phyloP scores from a whole-genome alignment of 2,888 invertebrate genomes.

The Mimumesa dahlbomi region DNA sequence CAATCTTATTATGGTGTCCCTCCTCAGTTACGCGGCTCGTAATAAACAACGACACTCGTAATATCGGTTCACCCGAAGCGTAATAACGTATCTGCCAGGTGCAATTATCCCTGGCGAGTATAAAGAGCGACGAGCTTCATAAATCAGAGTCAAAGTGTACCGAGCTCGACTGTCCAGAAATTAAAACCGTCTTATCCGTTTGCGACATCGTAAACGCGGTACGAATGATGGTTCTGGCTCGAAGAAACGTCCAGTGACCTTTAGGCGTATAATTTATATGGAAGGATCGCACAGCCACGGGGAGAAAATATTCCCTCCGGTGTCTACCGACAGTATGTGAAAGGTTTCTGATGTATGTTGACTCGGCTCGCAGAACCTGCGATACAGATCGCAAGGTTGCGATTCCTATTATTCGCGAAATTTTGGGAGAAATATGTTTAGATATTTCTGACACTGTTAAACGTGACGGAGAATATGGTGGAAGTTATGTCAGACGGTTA shows the following conservation, averaged over 20 bases:
- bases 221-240: constrained; percentile 58
- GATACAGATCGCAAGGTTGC: constrained; percentile 48
- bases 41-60: no score
- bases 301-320: constrained; percentile 58
- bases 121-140: constrained; percentile 9
- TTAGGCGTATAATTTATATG: constrained; percentile 74
- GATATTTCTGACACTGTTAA: no score
- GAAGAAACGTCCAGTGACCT: constrained; percentile 72
- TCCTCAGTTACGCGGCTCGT: no score
- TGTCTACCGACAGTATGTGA: constrained; percentile 60
- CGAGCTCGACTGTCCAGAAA: constrained; percentile 29
- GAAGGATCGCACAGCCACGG: constrained; percentile 54
- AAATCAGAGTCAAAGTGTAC: constrained; percentile 30
- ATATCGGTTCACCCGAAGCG: constrained; percentile 10
- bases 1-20: no score
- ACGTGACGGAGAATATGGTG: no score
- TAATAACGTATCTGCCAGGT: constrained; percentile 6
- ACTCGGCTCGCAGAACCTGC: constrained; percentile 32
- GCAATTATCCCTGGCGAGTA: constrained; percentile 7
- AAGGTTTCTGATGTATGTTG: constrained; percentile 61
- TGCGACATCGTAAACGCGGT: constrained; percentile 33
- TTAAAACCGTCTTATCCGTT: constrained; percentile 47
- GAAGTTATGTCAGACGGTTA: no score
- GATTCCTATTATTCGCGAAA: constrained; percentile 23
- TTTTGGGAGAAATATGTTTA: constrained; percentile 3